Evolutionary conservation across 1,140 invertebrate species (phyloP), one percentile per base, ranked within the genome.

Genomic region (Bursaphelenchus mucronatus): DNA sequence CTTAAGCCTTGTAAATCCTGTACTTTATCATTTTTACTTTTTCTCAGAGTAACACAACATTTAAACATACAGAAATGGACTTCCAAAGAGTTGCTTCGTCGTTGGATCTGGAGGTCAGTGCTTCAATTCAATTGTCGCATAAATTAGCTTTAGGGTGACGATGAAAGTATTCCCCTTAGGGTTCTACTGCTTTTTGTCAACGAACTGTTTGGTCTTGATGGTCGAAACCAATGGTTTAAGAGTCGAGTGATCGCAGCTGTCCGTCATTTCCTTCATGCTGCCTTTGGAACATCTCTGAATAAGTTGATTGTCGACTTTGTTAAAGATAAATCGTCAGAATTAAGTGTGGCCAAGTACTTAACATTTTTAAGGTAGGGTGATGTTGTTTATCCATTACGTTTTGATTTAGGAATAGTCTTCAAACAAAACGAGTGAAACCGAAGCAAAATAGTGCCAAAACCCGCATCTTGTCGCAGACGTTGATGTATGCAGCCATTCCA

Each of bases 281-380:
- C 90, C 85, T 88, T 90, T 80, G 89, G 90, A 13, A 89, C 91
- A 75, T 89, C 89, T 71, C 88, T 92, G 17, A 92, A 92, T 82
- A 84, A 90, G 74, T 88, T 90, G 82, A 94, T 97, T 69, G 85
- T 94, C 15, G 91, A 94, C 75, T 89, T 90, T 77, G 91, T 95
- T 7, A 89, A 90, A n/a, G 87, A 87, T 66, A 83, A 92, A 69
- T 94, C 91, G 0, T 91, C 90, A 74, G 90, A 91, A 21, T 90
- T 64, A 90, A 91, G 82, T 88, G 94, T 63, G 89, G 90, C 4
- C 89, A 90, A 71, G 93, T 92, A 83, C 85, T 96, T 63, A 87
- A 88, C 80, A 84, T 88, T 58, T 89, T 94, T 77, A 91, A 90
- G 90, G 74, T 63, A 9, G 43, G 17, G 41, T 2, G 4, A 19